A percentile compares a stretch with the other conserved stretches of the same genome.
These are phyloP conservation scores for Parascotia fuliginaria DNA, from an alignment of 2,888 invertebrate species.

Conservation along the genomic window DNA sequence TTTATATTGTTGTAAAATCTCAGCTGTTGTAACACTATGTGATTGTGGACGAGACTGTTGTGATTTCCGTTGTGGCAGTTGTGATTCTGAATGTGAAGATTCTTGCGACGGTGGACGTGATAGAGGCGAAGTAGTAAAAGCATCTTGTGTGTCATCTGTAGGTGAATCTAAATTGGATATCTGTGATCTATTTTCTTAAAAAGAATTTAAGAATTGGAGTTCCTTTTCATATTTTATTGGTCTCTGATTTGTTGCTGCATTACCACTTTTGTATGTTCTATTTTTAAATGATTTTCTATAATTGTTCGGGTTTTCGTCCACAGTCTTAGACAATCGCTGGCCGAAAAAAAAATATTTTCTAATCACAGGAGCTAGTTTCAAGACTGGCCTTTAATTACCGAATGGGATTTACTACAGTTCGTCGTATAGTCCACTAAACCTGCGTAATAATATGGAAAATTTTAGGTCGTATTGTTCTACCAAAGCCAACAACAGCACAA, in stretches of 20 bases:
- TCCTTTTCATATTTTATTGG: slow-evolving; percentile 18
- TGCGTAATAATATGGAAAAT: slow-evolving; percentile 1
- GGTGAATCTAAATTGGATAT: slow-evolving; percentile 34
- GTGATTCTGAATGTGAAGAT: slow-evolving; percentile 29
- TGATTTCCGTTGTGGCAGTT: slow-evolving; percentile 28
- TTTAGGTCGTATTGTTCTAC: slow-evolving; percentile 15
- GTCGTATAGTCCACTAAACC: slow-evolving; percentile 1
- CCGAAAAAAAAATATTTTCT: slow-evolving; percentile 6
- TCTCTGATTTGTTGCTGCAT: not conserved
- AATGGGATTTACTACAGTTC: slow-evolving; percentile 33
- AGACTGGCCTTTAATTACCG: slow-evolving; percentile 31
- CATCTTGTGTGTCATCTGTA: slow-evolving; percentile 34
- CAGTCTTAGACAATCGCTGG: not conserved
- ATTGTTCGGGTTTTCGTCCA: not conserved
- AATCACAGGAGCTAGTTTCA: slow-evolving; percentile 31
- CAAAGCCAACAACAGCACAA: slow-evolving; percentile 9
- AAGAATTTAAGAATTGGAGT: slow-evolving; percentile 29
- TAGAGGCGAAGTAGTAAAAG: slow-evolving; percentile 28
- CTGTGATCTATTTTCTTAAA: slow-evolving; percentile 32
- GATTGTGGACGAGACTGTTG: too few relatives aligned
- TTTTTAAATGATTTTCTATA: not conserved
- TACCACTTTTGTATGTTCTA: not conserved
- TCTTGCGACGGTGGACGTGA: slow-evolving; percentile 28
- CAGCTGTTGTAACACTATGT: slow-evolving; percentile 23
- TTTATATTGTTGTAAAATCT: slow-evolving; percentile 32